Evolutionary conservation across 1,140 invertebrate genomes (phyloP), one percentile per base, ranked within the genome.

Genomic region (Alviniconcha marisindica): DNA sequence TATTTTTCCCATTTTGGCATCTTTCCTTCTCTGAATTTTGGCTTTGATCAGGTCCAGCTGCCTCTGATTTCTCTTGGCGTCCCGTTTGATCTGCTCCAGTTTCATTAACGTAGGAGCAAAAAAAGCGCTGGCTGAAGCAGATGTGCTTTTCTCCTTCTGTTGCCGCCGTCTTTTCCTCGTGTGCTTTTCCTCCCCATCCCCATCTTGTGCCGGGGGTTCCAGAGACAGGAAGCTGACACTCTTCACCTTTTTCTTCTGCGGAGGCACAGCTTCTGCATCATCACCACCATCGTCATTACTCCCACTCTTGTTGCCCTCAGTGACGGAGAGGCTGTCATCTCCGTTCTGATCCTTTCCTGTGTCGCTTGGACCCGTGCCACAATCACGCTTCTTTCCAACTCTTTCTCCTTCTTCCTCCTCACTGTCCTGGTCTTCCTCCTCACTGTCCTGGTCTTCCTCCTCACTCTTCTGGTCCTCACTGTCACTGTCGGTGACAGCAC

Each of bases 391-490:
- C 42, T 31, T 38, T 42, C 44, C 74, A 56, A 76, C 38, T 71
- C 10, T 71, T 71, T 38, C 71, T 42, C 73, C 69, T 12, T 71
- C 56, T 83, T 79, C 71, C 63, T 87, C 56, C 51, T 54, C 66
- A 63, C 42, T 31, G 40, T 69, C 71, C 51, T 77, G 24, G 44
- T 82, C 63, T 56, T 81, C 84, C 66, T 80, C 77, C 42, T 77
- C 83, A 73, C 84, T 79, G 10, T 80, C 84, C 63, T 36, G 80
- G 12, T 86, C 86, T 10, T 83, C 80, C 24, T 84, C 81, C 56
- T 84, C 85, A 15, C 80, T 81, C 0, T 86, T 87, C n/a, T 84
- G 87, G 33, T 86, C 87, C 3, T 85, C 84, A 28, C 82, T 73
- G 42, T 87, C 86, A n/a, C 24, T 77, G 24, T 87, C 85, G 36